phyloP scores from a whole-genome alignment of 2,888 invertebrate species.

The Lepidochitona cinerea region DNA sequence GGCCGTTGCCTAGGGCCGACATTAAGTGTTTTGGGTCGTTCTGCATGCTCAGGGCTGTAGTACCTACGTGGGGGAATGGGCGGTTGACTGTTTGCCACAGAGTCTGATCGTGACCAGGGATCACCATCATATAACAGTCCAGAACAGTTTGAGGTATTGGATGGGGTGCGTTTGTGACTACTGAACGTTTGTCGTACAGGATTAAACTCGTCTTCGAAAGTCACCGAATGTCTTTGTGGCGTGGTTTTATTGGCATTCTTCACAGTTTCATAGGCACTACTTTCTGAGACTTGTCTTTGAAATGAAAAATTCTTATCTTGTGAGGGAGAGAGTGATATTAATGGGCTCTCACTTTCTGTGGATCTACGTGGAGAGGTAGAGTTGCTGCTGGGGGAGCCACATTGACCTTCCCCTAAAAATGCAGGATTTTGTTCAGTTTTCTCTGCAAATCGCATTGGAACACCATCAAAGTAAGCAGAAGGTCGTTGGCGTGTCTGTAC shows the following conservation, averaged over 20 bases:
- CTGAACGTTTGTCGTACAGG: slow-evolving; percentile 38
- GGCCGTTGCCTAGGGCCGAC: slow-evolving; percentile 76
- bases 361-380: slow-evolving; percentile 29
- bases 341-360: slow-evolving; percentile 17
- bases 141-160: slow-evolving; percentile 80
- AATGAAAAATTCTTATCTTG: slow-evolving; percentile 29
- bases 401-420: background rate
- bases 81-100: slow-evolving; percentile 20
- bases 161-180: slow-evolving; percentile 83
- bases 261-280: slow-evolving; percentile 60
- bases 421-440: background rate
- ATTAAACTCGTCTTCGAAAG: slow-evolving; percentile 66
- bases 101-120: slow-evolving; percentile 1
- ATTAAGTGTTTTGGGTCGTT: slow-evolving; percentile 77
- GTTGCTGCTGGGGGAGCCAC: slow-evolving; percentile 11
- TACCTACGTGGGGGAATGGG: slow-evolving; percentile 57
- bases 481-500: slow-evolving; percentile 76
- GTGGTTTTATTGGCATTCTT: slow-evolving; percentile 40
- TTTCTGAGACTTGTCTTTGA: slow-evolving; percentile 62
- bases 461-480: slow-evolving; percentile 58
- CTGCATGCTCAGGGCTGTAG: slow-evolving; percentile 67
- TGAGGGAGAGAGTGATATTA: slow-evolving; percentile 28
- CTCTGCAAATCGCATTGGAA: slow-evolving; percentile 60
- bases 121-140: slow-evolving; percentile 33
- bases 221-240: slow-evolving; percentile 63